Evolutionary conservation across 2,113 vertebrate species (phyloP), one percentile per base, ranked within the genome.

Genomic region (Hystrix brachyura): DNA sequence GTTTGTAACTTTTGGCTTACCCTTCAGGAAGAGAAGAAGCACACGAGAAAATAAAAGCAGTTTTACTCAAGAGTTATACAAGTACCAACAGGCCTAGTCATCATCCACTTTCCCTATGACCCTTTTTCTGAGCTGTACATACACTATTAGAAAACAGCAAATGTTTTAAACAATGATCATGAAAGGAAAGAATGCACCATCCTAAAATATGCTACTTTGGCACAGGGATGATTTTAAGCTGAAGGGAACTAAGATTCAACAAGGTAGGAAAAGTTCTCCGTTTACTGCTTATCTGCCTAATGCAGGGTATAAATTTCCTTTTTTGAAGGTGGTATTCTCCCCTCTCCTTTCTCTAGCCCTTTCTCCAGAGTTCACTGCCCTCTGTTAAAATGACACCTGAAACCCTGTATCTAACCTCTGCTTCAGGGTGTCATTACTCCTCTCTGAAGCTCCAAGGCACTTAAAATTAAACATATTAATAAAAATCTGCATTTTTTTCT

Each of bases 1-100:
- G n/a, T 94, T 81, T 89, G 55, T 65, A 74, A 82, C 88, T 57
- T 69, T 53, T 27, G 85, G 19, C 87, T 90, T 86, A 91, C 48
- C 34, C 76, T 80, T 65, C 65, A 83, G 71, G 32, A 92, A 92
- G 12, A 32, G 17, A 80, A 80, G 64, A 29, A 27, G 48, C 51
- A 21, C 14, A 32, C 10, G 53, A 76, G 59, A 53, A 94, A 76
- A 62, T 25, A 19, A 55, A 69, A 21, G 17, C 1, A 7, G 71
- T 15, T 83, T 57, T 27, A 51, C 87, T 69, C 8, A 53, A 59
- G 53, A 86, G 48, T 23, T 27, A 25, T 29, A 55, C 53, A 69
- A 81, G 64, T 7, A 57, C 46, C 64, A 38, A 60, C 23, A 48
- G 34, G 59, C 34, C 53, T 51, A n/a, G 38, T 0, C 7, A 43